Evolutionary conservation across 2,797 vertebrate genomes (phyloP).

Genomic region (Clarias fuscus): DNA sequence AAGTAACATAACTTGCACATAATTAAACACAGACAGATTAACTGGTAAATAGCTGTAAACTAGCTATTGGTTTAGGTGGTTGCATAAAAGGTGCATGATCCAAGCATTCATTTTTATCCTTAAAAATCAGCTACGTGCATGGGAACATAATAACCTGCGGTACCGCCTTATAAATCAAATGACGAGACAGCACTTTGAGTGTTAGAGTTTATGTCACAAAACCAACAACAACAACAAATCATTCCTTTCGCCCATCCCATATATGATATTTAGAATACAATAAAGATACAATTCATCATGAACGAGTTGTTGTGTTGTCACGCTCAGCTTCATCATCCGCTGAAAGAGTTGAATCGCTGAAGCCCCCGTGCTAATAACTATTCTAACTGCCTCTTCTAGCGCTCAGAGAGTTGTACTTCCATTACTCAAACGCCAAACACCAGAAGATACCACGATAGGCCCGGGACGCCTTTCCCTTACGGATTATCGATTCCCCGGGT

Average conservation of each 20-base stretch:
- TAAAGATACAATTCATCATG: background rate
- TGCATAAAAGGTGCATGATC: background rate
- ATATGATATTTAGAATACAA: background rate
- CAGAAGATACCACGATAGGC: slow-evolving; percentile 55
- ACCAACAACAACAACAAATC: background rate
- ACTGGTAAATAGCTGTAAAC: background rate
- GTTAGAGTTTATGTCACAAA: background rate
- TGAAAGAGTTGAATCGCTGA: slow-evolving; percentile 14
- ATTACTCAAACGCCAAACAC: slow-evolving; percentile 64
- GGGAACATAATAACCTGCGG: background rate
- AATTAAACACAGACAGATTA: background rate
- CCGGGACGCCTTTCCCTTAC: slow-evolving; percentile 50
- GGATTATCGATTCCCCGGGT: slow-evolving; percentile 49
- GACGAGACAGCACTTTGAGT: background rate
- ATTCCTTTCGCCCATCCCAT: too few species aligned
- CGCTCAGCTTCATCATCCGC: background rate
- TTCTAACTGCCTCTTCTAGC: slow-evolving; percentile 64
- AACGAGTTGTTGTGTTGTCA: background rate
- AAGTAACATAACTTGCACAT: background rate
- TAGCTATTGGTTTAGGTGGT: background rate
- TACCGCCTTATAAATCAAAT: background rate
- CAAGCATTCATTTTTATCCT: background rate
- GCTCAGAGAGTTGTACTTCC: slow-evolving; percentile 60
- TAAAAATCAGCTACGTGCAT: too few species aligned
- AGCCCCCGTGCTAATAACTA: slow-evolving; percentile 64